Base-by-base conservation (phyloP, 2,113 vertebrate genomes). In the Triplophysa rosa region DNA sequence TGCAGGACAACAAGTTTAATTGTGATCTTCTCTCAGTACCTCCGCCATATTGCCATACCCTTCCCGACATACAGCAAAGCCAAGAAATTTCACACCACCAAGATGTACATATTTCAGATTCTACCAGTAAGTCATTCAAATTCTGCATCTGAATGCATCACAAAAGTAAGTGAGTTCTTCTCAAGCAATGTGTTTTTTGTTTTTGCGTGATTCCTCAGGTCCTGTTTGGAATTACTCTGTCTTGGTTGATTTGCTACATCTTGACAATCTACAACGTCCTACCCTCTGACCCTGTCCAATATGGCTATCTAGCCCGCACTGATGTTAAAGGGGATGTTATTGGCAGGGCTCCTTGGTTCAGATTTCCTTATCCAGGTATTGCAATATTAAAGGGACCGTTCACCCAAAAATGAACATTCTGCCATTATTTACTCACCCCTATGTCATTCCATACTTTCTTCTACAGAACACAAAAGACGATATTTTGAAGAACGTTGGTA, bases 11-110 rank as follows among this genome's bases (percentile, higher is more conserved):
- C 93, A 58, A 89, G 84, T 59, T 87, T 97, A 88, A 98, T 98
- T 83, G 90, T 96, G 84, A 87, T 99, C 58, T 99, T 99, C 91
- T 99, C 98, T 8, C 97, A 99, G 89, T 99, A 98, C 88, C 91
- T 99, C 85, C 95, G 95, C 8, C 92, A 95, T 49, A 81, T 96
- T 5, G 63, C 94, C 0, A 82, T 99, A 40, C 95, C 91, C 0
- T 67, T 98, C 78, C 97, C 95, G 0, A 76, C 86, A 23, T 98
- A 93, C 78, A 92, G 85, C 87, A 92, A 88, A 87, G 77, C 86
- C 78, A 93, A 92, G 88, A 95, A 93, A 70, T 90, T 93, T 33
- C 92, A 92, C 83, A 84, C 89, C 75, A 88, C 91, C 65, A 92
- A 84, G 10, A 77, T 95, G 62, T 90, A 95, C 84, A 16, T 97